Conservation (phyloP, 2,888 invertebrate species). For the Cheilosia grossa region DNA sequence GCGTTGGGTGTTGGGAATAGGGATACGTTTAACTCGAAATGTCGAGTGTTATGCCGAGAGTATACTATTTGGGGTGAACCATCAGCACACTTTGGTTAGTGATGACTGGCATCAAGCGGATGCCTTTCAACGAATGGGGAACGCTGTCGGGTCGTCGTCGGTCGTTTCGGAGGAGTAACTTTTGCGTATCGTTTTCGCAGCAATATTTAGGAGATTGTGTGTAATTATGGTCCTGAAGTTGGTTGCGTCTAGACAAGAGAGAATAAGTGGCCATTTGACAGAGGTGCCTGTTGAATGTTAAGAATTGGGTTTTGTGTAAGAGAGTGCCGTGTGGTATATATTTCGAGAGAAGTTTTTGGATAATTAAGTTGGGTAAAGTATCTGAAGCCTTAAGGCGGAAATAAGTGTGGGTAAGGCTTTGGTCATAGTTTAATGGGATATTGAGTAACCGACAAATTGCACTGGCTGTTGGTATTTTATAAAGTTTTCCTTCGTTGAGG, state of each 20-base stretch:
- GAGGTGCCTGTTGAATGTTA: constrained; percentile 44
- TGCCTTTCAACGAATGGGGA: constrained; percentile 47
- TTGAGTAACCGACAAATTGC: background rate
- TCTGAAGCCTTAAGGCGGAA: background rate
- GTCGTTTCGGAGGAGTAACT: constrained; percentile 30
- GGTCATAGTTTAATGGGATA: background rate
- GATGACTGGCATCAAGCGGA: constrained; percentile 57
- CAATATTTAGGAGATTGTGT: constrained; percentile 53
- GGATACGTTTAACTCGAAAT: constrained; percentile 21
- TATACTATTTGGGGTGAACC: constrained; percentile 47
- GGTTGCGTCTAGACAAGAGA: constrained; percentile 42
- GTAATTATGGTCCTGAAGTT: constrained; percentile 34
- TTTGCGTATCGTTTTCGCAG: constrained; percentile 39
- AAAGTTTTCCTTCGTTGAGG: no score
- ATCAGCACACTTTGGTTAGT: constrained; percentile 33
- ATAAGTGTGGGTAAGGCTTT: background rate
- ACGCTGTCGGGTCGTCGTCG: background rate
- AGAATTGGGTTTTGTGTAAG: constrained; percentile 22
- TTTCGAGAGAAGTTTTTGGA: constrained; percentile 8
- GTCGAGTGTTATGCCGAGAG: constrained; percentile 30
- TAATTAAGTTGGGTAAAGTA: constrained; percentile 6
- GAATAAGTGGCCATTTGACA: constrained; percentile 41
- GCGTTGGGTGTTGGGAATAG: background rate
- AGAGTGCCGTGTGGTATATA: background rate
- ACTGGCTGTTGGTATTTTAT: no score